Evolutionary conservation across 2,113 vertebrate genomes (phyloP).

Genomic region (Cettia cetti): DNA sequence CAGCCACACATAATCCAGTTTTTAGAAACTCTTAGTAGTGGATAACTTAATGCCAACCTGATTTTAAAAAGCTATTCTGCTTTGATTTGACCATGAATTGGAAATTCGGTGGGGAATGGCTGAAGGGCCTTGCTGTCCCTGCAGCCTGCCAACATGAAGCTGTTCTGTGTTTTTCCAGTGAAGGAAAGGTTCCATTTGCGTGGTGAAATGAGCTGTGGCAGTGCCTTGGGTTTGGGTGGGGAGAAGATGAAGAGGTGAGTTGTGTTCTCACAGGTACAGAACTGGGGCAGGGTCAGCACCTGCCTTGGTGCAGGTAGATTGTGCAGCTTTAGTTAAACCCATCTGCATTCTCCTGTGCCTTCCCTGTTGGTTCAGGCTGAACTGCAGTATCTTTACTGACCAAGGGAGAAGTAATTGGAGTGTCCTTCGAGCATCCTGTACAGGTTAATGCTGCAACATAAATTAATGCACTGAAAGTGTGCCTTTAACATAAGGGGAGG

Average conservation of each 20-base stretch:
- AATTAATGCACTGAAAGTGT: background rate
- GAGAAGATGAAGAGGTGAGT: background rate
- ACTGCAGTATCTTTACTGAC: background rate
- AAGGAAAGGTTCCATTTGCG: background rate
- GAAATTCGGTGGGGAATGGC: background rate
- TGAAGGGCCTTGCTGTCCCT: background rate
- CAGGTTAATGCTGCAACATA: background rate
- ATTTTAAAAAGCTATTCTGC: background rate
- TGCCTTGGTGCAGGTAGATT: rapidly evolving
- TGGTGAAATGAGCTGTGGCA: background rate
- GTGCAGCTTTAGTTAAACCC: background rate
- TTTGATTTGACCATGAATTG: background rate
- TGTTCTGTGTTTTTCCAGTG: background rate
- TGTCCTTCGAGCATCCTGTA: background rate
- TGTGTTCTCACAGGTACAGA: background rate
- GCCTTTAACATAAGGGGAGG: background rate
- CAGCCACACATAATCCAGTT: background rate
- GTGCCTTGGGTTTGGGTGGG: background rate
- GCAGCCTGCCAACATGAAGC: background rate
- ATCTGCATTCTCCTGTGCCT: too few species aligned
- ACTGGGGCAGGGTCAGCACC: background rate
- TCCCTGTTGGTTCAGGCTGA: background rate
- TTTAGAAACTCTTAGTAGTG: background rate
- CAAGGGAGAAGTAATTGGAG: background rate
- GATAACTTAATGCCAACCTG: background rate